Evolutionary conservation across 2,797 vertebrate genomes (phyloP).

Genomic region (Gouania willdenowi): DNA sequence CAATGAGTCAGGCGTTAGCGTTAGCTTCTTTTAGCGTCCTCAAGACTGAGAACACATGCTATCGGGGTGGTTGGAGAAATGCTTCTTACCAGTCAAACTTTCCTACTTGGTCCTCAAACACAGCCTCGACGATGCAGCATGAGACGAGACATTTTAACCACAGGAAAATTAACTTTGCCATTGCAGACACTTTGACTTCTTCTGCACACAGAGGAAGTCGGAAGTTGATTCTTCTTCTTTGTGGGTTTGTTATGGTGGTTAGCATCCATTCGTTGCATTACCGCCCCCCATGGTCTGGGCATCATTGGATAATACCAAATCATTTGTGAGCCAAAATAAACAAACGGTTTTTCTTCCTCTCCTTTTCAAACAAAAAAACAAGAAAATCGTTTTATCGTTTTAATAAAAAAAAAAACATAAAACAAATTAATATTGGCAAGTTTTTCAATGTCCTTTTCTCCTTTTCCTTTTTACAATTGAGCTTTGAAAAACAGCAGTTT

Average conservation of each 20-base stretch:
- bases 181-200: conserved; percentile 49
- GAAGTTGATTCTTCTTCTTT: conserved; percentile 11
- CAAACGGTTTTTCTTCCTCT: too few relatives aligned
- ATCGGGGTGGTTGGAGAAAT: not conserved
- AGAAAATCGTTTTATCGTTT: not conserved
- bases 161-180: conserved; percentile 63
- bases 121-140: conserved; percentile 57
- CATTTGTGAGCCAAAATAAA: too few relatives aligned
- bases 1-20: conserved; percentile 48
- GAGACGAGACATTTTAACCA: conserved; percentile 41
- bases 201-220: conserved; percentile 38
- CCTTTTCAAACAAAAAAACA: too few relatives aligned
- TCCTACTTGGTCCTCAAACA: conserved; percentile 97
- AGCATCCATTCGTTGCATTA: too few relatives aligned
- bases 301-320: too few relatives aligned
- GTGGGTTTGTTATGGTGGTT: too few relatives aligned
- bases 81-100: conserved; percentile 90
- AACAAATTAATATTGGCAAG: too few relatives aligned
- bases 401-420: too few relatives aligned
- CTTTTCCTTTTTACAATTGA: too few relatives aligned
- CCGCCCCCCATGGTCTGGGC: too few relatives aligned
- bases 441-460: too few relatives aligned
- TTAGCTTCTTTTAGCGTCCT: conserved; percentile 24
- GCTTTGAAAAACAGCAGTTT: too few relatives aligned
- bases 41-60: not conserved